These are phyloP conservation scores for Leptothorax acervorum DNA, from an alignment of 2,888 invertebrate species.

Conservation along the genomic window DNA sequence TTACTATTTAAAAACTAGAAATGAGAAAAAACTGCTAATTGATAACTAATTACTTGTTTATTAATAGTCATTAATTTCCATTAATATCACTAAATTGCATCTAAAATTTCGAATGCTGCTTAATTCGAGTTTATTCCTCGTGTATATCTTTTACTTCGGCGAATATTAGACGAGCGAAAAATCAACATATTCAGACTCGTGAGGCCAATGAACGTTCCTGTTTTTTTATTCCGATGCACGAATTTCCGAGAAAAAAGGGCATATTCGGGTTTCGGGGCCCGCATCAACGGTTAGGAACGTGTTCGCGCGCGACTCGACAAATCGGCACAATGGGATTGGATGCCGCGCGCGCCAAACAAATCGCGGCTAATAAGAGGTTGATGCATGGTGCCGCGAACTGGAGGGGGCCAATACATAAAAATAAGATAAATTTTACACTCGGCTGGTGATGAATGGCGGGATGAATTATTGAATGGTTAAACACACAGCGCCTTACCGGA, in stretches of 20 bases:
- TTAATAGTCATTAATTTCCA: not conserved
- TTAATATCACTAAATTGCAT: not conserved
- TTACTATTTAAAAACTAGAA: not conserved
- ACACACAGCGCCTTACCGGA: constrained; percentile 79
- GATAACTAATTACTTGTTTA: not conserved
- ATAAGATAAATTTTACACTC: constrained; percentile 83
- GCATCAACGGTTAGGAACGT: constrained; percentile 13
- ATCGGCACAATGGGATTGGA: constrained; percentile 61
- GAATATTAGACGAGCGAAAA: not conserved
- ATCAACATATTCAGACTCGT: constrained; percentile 6
- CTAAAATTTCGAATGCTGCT: not conserved
- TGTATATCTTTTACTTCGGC: not conserved
- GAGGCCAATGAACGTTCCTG: constrained; percentile 9
- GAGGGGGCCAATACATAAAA: constrained; percentile 82
- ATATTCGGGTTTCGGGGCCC: not conserved
- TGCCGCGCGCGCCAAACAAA: constrained; percentile 80
- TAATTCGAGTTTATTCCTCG: not conserved
- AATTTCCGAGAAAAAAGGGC: constrained; percentile 34
- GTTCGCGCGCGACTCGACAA: constrained; percentile 59
- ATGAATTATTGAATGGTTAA: constrained; percentile 84
- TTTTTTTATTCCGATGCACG: constrained; percentile 1
- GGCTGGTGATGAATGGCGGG: constrained; percentile 82
- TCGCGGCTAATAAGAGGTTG: constrained; percentile 81
- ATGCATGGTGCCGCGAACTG: constrained; percentile 78
- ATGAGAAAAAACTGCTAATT: not conserved